Base-by-base conservation (phyloP, 2,797 vertebrate species). In the Coccyzus lansbergi region DNA sequence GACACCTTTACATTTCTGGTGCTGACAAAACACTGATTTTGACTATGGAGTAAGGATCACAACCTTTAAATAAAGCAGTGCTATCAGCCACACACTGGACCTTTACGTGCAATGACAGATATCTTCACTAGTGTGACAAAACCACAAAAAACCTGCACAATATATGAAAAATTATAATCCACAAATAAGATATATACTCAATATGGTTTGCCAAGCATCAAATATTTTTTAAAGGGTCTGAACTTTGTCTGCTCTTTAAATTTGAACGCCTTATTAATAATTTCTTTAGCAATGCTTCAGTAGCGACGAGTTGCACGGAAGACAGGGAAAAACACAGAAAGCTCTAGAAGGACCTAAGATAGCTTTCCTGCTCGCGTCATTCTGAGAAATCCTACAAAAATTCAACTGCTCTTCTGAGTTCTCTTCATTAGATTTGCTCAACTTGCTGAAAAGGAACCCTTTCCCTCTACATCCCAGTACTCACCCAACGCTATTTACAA, bases 341-440 rank as follows among this genome's bases (percentile, higher is more conserved):
- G 16, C 8, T 60, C 65, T 31, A 56, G 15, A 78, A 44, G 0
- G 0, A 75, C 13, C 34, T n/a, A 25, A 63, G 34, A 55, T 14
- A 49, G 16, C n/a, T 78, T 74, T 90, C 48, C n/a, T 68, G n/a
- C 17, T 72, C 72, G 34, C 18, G 42, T 2, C 6, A 72, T 55
- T 72, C n/a, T 1, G 7, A 65, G 34, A 84, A 91, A 65, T 36
- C 44, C 49, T 58, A 60, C 4, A 26, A 82, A 89, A 87, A 65
- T 53, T 51, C 34, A 26, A 15, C 31, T 72, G n/a, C 34, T 33
- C 22, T 82, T 63, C 22, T 51, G 14, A 65, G 56, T 51, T 74
- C 7, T 77, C 56, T 70, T 74, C 34, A 22, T 55, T 67, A 77
- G 60, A 49, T 78, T 80, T 69, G 21, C 71, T 93, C 51, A 58